Conservation (phyloP, 2,888 invertebrate genomes). For the Ypsolopha sequella region DNA sequence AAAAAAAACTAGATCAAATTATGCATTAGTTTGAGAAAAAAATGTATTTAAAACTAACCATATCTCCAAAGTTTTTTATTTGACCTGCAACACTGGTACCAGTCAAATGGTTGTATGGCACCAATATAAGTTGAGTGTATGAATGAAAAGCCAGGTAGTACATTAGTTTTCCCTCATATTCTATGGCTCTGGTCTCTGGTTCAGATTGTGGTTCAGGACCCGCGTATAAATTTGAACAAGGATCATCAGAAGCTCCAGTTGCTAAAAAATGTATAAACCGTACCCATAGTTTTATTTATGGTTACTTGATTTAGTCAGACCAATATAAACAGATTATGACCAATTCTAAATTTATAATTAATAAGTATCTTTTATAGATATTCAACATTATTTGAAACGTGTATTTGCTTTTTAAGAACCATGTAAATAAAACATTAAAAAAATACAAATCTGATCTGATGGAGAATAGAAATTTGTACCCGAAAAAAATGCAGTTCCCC, state of each 20-base stretch:
- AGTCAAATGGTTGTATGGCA: conserved; percentile 57
- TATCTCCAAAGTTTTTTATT: conserved; percentile 41
- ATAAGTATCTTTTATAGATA: no score
- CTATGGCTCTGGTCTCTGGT: conserved; percentile 55
- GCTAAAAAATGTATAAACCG: conserved; percentile 21
- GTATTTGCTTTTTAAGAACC: no score
- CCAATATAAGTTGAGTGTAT: conserved; percentile 62
- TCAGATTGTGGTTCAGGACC: conserved; percentile 68
- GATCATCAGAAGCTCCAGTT: conserved; percentile 41
- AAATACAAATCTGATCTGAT: no score
- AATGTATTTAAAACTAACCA: conserved; percentile 29
- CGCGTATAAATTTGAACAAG: conserved; percentile 63
- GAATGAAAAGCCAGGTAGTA: conserved; percentile 71
- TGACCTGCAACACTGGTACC: conserved; percentile 15
- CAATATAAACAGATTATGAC: no score
- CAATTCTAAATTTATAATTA: no score
- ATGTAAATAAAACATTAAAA: no score
- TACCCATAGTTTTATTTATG: not conserved
- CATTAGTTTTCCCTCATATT: conserved; percentile 27
- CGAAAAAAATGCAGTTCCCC: no score
- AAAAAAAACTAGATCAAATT: not conserved
- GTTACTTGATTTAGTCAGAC: not conserved
- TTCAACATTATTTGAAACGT: no score
- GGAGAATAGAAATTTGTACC: no score
- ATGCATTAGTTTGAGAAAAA: not conserved